Evolutionary conservation across 2,113 vertebrate genomes (phyloP), one percentile per base, ranked within the genome.

Genomic region (Chitala chitala): DNA sequence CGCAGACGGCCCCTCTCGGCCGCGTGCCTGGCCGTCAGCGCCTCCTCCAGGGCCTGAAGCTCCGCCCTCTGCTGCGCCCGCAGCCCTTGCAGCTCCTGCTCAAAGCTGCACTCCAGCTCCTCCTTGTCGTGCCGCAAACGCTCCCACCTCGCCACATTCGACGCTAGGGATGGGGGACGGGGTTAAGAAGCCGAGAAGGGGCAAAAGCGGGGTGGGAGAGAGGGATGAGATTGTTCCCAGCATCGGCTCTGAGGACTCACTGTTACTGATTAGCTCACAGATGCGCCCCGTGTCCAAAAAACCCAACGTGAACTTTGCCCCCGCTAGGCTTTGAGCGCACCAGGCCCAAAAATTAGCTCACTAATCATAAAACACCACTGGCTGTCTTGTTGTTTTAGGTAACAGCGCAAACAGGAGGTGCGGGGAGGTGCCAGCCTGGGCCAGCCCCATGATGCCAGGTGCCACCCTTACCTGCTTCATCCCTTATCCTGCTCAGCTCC

Each of bases 401-500:
- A n/a, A n/a, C n/a, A n/a, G 38, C 29, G 13, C 59, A 3, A 36
- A 5, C 3, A 24, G n/a, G 51, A 15, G 3, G 9, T 46, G 24
- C 22, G 5, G 3, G 1, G 13, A 8, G 44, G 29, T 1, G 5
- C 7, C 42, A 5, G 3, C 42, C 5, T 2, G 20, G 3, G 24
- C 4, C 7, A 1, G 7, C 3, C 26, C 24, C 1, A 5, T 24
- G 20, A 26, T 5, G 40, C 33, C n/a, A 8, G 33, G 13, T 42
- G 24, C 40, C 22, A 74, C 82, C 93, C 96, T 96, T 91, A 99
- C 96, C 96, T 85, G 95, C 92, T 96, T 99, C 96, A 93, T 98
- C 93, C 89, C 91, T 96, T 92, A 96, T 93, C 84, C 89, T 94
- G 82, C 91, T 85, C 84, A 98, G 93, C 86, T 98, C 93, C 72